Evolutionary conservation across 2,888 invertebrate species (phyloP), one percentile per base, ranked within the genome.

Genomic region (Sinohyriopsis cumingii): DNA sequence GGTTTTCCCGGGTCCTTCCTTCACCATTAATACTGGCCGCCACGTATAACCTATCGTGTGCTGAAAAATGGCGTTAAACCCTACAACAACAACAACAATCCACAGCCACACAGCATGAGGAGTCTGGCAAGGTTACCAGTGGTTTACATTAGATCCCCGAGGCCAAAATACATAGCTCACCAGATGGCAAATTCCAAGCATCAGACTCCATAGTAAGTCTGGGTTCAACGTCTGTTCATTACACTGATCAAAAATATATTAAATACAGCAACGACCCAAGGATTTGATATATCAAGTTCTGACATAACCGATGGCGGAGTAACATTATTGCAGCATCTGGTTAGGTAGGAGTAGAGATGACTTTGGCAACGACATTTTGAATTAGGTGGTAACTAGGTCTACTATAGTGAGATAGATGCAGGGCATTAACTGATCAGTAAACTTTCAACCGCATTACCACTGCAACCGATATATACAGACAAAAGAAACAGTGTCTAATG

Each of bases 401-500:
- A 71, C 63, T 63, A 60, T 9, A 75, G 78, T 70, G 65, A 59
- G 24, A 78, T 79, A 25, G 77, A 79, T 1, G 77, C 77, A 9
- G 73, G 72, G 9, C 55, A 69, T 65, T 75, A 68, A 7, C n/a
- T 53, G 25, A 76, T 78, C 18, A 59, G 75, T 1, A 53, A 73
- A 28, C 61, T 68, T 55, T 61, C 1, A 76, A 76, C 65, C 63
- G 75, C 28, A 60, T 66, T 15, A 63, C 68, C 6, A 71, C 75
- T 45, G 62, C 62, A 63, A 55, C 60, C 61, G 69, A 33, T 33
- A 33, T 6, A 33, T 71, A 22, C 78, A 79, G 54, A 67, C 67
- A 6, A 55, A 79, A 12, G 78, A 79, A 24, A 65, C 75, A 59
- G 63, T 74, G 59, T 55, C 74, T 45, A 20, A 78, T 62, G 68